Percentiles rank a stretch among this genome's conserved stretches.
These are phyloP conservation scores for Cotesia typhae DNA, from an alignment of 1,140 invertebrate genomes.

Conservation along the genomic window DNA sequence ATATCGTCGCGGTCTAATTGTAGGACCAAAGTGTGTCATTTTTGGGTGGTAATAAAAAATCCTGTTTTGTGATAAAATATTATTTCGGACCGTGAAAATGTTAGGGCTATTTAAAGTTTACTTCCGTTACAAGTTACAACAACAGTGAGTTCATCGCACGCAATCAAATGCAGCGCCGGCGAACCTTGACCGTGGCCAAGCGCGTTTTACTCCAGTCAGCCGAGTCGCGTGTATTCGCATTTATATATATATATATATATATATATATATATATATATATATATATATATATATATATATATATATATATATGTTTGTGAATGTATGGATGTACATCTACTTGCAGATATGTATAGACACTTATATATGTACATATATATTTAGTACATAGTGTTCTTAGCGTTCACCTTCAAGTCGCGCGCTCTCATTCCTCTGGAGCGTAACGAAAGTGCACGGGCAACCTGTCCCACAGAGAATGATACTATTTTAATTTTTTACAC, in stretches of 20 bases:
- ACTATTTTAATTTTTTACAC: background rate
- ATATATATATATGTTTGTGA: no score
- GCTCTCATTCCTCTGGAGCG: slow-evolving; percentile 35
- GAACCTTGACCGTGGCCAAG: slow-evolving; percentile 38
- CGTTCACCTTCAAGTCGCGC: slow-evolving; percentile 36
- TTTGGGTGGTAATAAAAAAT: background rate
- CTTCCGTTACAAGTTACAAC: slow-evolving; percentile 18
- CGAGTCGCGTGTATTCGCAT: background rate
- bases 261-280: no score
- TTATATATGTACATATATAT: no score
- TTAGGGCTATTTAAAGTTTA: background rate
- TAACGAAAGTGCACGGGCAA: slow-evolving; percentile 35
- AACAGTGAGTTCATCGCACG: slow-evolving; percentile 34
- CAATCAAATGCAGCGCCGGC: slow-evolving; percentile 28
- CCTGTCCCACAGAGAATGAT: slow-evolving; percentile 26
- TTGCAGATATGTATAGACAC: no score
- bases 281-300: no score
- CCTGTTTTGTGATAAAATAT: no score
- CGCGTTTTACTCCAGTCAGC: slow-evolving; percentile 26
- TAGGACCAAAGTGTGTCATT: no score
- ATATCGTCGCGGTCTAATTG: no score
- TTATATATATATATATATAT: no score
- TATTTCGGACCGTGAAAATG: slow-evolving; percentile 7
- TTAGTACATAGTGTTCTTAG: slow-evolving; percentile 7
- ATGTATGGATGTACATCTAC: no score